Evolutionary conservation across 2,888 invertebrate species (phyloP).

Genomic region (Drosophila peninsularis): DNA sequence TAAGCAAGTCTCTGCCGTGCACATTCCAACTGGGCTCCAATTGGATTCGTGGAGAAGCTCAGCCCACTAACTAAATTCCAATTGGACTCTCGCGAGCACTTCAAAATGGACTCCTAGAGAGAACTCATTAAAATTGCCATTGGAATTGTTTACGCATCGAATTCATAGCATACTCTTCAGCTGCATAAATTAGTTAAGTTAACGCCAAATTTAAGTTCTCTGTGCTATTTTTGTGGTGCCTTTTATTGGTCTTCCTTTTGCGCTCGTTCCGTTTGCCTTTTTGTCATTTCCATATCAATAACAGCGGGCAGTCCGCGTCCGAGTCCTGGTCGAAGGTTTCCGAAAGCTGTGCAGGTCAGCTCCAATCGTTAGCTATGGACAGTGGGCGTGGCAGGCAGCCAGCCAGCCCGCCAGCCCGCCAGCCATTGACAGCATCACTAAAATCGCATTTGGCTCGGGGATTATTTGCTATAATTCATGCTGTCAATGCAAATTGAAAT

Average conservation of each 20-base stretch:
- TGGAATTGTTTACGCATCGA: neutral
- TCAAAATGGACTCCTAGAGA: neutral
- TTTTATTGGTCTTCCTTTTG: conserved; percentile 17
- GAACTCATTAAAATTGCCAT: conserved; percentile 1
- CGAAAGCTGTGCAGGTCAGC: conserved; percentile 12
- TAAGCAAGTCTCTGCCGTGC: too few relatives aligned
- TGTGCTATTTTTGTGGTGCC: conserved; percentile 26
- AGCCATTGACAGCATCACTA: conserved; percentile 43
- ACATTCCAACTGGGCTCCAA: too few relatives aligned
- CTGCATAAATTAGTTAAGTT: conserved; percentile 43
- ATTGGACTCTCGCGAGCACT: neutral
- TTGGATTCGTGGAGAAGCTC: neutral
- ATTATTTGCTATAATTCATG: conserved; percentile 80
- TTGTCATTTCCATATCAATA: conserved; percentile 74
- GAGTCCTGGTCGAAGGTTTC: neutral
- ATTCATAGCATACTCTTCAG: conserved; percentile 44
- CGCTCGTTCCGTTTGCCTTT: conserved; percentile 4
- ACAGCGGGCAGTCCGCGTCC: conserved; percentile 43
- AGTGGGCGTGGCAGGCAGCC: conserved; percentile 4
- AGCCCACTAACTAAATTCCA: neutral
- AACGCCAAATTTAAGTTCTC: conserved; percentile 16
- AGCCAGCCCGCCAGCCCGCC: conserved; percentile 1
- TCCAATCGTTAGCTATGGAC: conserved; percentile 29
- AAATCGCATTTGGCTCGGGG: conserved; percentile 73
- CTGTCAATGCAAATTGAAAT: conserved; percentile 80